Conservation (phyloP, 2,797 vertebrate species). For the Pangasius macronema region DNA sequence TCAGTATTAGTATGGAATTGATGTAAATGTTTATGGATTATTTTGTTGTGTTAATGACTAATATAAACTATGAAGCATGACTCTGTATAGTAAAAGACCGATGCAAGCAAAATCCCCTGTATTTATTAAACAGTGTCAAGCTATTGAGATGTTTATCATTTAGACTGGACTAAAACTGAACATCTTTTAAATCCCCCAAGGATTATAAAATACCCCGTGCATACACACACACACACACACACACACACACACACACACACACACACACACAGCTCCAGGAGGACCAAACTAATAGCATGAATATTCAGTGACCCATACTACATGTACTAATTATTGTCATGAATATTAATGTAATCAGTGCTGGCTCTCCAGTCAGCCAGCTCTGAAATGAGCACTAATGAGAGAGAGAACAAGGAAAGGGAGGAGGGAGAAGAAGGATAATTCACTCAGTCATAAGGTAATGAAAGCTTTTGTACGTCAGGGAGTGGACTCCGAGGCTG, state of each 20-base stretch:
- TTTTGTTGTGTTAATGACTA: not conserved
- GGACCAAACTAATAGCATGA: slow-evolving; percentile 97
- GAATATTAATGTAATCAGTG: slow-evolving; percentile 99
- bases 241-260: slow-evolving; percentile 74
- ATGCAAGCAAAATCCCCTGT: not conserved
- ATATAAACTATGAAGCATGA: not conserved
- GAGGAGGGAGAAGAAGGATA: slow-evolving; percentile 47
- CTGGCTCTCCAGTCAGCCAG: slow-evolving; percentile 84
- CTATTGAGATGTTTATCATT: slow-evolving; percentile 20
- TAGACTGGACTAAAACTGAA: slow-evolving; percentile 45
- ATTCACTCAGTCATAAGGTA: slow-evolving; percentile 57
- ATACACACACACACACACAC: slow-evolving; percentile 56
- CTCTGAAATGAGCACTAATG: slow-evolving; percentile 93
- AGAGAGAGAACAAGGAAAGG: slow-evolving; percentile 47
- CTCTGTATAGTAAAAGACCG: too few species aligned
- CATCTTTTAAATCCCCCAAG: slow-evolving; percentile 49
- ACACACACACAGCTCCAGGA: slow-evolving; percentile 76
- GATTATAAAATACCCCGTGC: slow-evolving; percentile 44
- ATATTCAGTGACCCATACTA: slow-evolving; percentile 99
- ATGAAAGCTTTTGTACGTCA: slow-evolving; percentile 59
- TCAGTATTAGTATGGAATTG: not conserved
- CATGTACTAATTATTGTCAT: slow-evolving; percentile 96
- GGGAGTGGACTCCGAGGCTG: slow-evolving; percentile 63
- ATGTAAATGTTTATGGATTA: too few species aligned
- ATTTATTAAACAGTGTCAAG: slow-evolving; percentile 16